These are phyloP conservation scores for Helogale parvula DNA, from an alignment of 2,113 vertebrate species.

Conservation along the genomic window DNA sequence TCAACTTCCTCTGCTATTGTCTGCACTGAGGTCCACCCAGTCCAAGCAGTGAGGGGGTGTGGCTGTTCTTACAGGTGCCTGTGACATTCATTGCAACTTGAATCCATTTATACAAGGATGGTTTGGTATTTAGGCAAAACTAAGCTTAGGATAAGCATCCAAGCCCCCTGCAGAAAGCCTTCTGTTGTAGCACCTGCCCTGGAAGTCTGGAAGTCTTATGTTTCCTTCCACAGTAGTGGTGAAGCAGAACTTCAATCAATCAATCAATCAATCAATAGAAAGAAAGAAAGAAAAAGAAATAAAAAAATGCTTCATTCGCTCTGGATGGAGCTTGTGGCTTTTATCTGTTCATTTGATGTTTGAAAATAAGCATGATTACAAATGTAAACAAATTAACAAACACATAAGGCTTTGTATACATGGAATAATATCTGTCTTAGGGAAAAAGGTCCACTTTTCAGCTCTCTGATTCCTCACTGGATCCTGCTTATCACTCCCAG, in stretches of 20 bases:
- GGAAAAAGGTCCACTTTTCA: not conserved
- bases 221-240: not conserved
- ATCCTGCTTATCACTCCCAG: not conserved
- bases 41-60: not conserved
- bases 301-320: not conserved
- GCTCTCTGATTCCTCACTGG: not conserved
- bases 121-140: not conserved
- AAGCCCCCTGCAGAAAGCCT: not conserved
- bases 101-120: not conserved
- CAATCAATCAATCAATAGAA: too few species aligned
- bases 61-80: not conserved
- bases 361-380: not conserved
- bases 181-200: rapidly evolving
- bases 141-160: not conserved
- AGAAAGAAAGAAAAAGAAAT: rapidly evolving
- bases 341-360: not conserved
- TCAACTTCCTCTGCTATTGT: not conserved
- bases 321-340: not conserved
- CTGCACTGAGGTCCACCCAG: not conserved
- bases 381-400: not conserved
- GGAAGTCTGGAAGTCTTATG: not conserved
- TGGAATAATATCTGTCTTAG: not conserved
- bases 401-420: not conserved
- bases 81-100: not conserved
- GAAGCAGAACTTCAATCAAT: not conserved